These are phyloP conservation scores for Diprion similis DNA, from an alignment of 1,140 invertebrate species.

Conservation along the genomic window DNA sequence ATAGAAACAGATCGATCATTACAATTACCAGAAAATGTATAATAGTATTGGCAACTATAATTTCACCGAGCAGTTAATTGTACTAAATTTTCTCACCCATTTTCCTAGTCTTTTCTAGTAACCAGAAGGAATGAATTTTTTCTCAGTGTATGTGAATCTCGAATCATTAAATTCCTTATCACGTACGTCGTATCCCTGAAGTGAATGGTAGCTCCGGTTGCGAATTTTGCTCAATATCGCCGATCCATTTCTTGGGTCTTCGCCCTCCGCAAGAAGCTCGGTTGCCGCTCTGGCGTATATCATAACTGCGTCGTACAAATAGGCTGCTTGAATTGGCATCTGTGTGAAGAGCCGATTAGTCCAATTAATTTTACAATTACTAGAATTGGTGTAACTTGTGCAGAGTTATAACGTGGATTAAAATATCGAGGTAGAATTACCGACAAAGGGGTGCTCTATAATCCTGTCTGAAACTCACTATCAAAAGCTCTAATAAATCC, in stretches of 20 bases:
- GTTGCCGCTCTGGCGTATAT: constrained; percentile 84
- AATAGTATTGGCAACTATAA: no score
- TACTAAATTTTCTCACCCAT: no score
- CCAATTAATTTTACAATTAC: no score
- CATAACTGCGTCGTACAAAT: constrained; percentile 88
- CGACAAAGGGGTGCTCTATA: no score
- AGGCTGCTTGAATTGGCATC: constrained; percentile 85
- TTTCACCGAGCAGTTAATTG: no score
- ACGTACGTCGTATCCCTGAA: constrained; percentile 79
- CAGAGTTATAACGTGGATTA: no score
- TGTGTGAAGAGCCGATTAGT: constrained; percentile 43
- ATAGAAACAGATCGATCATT: no score
- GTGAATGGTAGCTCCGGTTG: constrained; percentile 77
- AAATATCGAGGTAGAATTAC: no score
- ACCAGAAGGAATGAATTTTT: constrained; percentile 12
- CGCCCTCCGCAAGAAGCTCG: constrained; percentile 70
- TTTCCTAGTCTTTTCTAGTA: neutral
- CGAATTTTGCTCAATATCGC: constrained; percentile 73
- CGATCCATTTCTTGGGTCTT: constrained; percentile 76
- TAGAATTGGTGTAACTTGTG: no score
- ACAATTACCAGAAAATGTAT: no score
- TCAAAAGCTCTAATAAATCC: no score
- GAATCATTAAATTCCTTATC: constrained; percentile 2
- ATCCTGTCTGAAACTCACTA: no score
- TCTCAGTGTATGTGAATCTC: constrained; percentile 10